phyloP scores from a whole-genome alignment of 92 coral and sea anemone species.

The Desmophyllum pertusum region DNA sequence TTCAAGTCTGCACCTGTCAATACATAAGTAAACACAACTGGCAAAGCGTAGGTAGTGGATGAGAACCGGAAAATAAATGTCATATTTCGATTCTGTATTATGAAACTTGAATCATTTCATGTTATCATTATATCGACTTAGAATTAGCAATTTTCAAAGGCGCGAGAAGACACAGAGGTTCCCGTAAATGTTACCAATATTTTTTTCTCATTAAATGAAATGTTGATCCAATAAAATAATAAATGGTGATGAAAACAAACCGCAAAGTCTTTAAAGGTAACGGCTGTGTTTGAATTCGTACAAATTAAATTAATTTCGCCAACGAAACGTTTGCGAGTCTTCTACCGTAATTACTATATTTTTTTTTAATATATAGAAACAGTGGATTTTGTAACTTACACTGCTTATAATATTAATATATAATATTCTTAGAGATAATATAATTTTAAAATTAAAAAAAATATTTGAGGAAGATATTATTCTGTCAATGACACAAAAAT shows the following conservation, averaged over 20 bases:
- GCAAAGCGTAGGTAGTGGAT: not conserved
- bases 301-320: not conserved
- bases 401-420: too few species aligned
- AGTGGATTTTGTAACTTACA: not conserved
- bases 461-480: too few species aligned
- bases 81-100: too few species aligned
- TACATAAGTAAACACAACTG: slow-evolving; percentile 5
- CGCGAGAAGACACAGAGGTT: not conserved
- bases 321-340: not conserved
- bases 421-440: too few species aligned
- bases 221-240: not conserved
- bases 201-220: not conserved
- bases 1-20: slow-evolving; percentile 11
- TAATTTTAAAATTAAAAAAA: too few species aligned
- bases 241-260: not conserved
- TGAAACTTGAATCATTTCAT: not conserved
- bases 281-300: slow-evolving; percentile 31
- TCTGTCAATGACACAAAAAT: too few species aligned
- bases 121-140: too few species aligned
- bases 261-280: not conserved
- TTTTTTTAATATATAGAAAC: too few species aligned
- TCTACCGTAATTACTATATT: not conserved
- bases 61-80: not conserved
- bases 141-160: not conserved
- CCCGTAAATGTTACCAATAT: not conserved